Evolutionary conservation across 2,113 vertebrate species (phyloP).

Genomic region (Neogobius melanostomus): DNA sequence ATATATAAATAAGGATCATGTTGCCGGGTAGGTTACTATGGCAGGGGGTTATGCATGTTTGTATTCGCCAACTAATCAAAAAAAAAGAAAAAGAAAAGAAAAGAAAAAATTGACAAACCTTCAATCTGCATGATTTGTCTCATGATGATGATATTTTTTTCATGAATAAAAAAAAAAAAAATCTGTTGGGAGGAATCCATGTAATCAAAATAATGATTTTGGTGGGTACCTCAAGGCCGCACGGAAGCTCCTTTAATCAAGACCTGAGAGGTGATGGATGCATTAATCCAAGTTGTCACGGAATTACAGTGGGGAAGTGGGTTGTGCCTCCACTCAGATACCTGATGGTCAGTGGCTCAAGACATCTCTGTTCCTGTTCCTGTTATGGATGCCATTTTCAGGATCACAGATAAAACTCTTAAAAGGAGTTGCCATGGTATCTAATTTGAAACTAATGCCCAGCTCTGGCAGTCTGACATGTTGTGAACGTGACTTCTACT

Average conservation of each 20-base stretch:
- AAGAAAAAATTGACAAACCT: not conserved
- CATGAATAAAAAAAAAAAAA: not conserved
- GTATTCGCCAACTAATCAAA: slow-evolving; percentile 1
- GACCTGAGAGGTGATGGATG: not conserved
- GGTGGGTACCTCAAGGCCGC: not conserved
- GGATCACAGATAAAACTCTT: no score
- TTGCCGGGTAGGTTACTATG: not conserved
- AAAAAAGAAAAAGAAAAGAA: no score
- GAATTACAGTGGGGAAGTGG: not conserved
- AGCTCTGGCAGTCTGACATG: no score
- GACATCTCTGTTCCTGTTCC: no score
- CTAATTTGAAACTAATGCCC: no score
- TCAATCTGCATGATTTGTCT: not conserved
- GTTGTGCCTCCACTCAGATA: not conserved
- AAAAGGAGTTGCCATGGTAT: no score
- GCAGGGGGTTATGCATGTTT: not conserved
- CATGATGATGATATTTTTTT: not conserved
- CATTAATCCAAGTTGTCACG: not conserved
- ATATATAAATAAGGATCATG: not conserved
- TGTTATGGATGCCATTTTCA: no score
- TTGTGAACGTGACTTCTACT: no score
- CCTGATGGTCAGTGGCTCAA: not conserved
- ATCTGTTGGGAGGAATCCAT: slow-evolving; percentile 1
- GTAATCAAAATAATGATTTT: not conserved
- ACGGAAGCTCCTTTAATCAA: not conserved